A percentile compares a stretch with the other conserved stretches of the same genome.
phyloP scores from a whole-genome alignment of 1,140 invertebrate genomes.

The Saccostrea cuccullata region DNA sequence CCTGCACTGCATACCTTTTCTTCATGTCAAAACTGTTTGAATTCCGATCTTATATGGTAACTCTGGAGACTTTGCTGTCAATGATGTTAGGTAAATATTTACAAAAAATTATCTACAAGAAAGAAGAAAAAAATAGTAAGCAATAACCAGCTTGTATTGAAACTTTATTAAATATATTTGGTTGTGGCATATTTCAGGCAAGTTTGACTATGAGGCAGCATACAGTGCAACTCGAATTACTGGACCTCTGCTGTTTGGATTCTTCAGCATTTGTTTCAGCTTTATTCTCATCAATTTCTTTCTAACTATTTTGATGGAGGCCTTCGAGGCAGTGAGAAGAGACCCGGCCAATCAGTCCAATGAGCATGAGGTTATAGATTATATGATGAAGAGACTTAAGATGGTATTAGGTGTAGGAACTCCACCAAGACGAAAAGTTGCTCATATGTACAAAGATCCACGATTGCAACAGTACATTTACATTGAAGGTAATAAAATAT shows the following conservation, averaged over 20 bases:
- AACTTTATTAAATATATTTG: too few relatives aligned
- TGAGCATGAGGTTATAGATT: slow-evolving; percentile 59
- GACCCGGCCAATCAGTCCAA: slow-evolving; percentile 57
- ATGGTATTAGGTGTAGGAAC: slow-evolving; percentile 55
- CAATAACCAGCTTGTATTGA: too few relatives aligned
- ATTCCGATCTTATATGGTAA: slow-evolving; percentile 62
- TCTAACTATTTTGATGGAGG: slow-evolving; percentile 63
- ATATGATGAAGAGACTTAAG: slow-evolving; percentile 54
- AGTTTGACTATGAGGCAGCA: slow-evolving; percentile 61
- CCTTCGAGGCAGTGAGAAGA: slow-evolving; percentile 54
- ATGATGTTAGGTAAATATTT: slow-evolving; percentile 67
- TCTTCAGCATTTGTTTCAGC: slow-evolving; percentile 64
- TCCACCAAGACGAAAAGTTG: slow-evolving; percentile 15
- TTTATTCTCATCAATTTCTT: slow-evolving; percentile 69
- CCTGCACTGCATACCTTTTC: slow-evolving; percentile 62
- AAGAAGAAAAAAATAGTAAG: too few relatives aligned
- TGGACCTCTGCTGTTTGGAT: slow-evolving; percentile 62
- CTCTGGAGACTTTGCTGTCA: slow-evolving; percentile 64
- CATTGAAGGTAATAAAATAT: slow-evolving; percentile 54
- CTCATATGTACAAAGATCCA: slow-evolving; percentile 47
- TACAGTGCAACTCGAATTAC: slow-evolving; percentile 52
- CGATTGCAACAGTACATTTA: slow-evolving; percentile 49
- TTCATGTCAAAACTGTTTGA: slow-evolving; percentile 57
- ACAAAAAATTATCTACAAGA: neutral
- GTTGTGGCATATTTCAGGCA: slow-evolving; percentile 45